Base-by-base conservation (phyloP, 2,888 invertebrate species). In the Lomographa bimaculata region DNA sequence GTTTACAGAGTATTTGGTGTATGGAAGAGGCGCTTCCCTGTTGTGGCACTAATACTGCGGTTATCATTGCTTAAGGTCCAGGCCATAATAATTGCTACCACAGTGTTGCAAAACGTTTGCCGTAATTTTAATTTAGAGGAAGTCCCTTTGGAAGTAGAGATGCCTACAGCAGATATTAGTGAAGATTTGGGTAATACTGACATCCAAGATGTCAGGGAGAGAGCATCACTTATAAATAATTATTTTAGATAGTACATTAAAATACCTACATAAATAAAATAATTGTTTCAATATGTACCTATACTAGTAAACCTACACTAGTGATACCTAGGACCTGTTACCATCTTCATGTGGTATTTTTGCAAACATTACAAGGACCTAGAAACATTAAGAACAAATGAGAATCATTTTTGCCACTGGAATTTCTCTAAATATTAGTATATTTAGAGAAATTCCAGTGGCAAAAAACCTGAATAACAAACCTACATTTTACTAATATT, bases 11-110 rank as follows among this genome's bases (percentile, higher is more conserved):
- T 32, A 7, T 36, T 43, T 36, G 34, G 34, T 11, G 16, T 26
- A n/a, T 43, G 35, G 48, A 48, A 45, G 27, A 28, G 41, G 5
- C 30, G 49, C 1, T 49, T 49, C 19, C 45, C 45, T 10, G 42
- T 49, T 1, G 7, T 49, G 2, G 18, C 33, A 6, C 18, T 44
- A 2, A 41, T 40, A 7, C 1, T 37, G 27, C 32, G 36, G 1
- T 28, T 37, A n/a, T 32, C 18, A 3, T n/a, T 43, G 11, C 8
- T 5, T 5, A 26, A 26, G 3, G 16, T 23, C 8, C 27, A 44
- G 7, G 24, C 28, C 12, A 7, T 34, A 3, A 34, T 38, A 16
- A 34, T 44, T 19, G 46, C 46, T 5, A 46, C 46, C 10, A 32
- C 40, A 20, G 36, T 46, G 5, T 21, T 40, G 8, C 45, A 46